Conservation (phyloP, 2,113 vertebrate genomes). For the Pteronura brasiliensis region DNA sequence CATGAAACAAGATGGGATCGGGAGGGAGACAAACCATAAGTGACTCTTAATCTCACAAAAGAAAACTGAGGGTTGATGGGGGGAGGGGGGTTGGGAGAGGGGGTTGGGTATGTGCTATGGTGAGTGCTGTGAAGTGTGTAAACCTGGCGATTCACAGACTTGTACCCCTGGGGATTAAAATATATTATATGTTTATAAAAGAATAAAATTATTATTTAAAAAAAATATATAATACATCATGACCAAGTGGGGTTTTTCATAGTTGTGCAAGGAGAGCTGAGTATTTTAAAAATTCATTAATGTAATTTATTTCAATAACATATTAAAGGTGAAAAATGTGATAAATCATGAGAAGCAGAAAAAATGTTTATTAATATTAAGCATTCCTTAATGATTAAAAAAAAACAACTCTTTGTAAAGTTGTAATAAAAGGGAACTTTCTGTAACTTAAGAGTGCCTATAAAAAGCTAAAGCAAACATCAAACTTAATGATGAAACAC, state of each 20-base stretch:
- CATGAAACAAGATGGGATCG: no score
- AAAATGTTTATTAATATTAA: slow-evolving; percentile 25
- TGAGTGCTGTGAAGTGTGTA: no score
- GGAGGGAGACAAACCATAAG: no score
- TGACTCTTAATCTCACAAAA: no score
- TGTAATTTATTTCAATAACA: background rate
- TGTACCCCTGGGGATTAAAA: no score
- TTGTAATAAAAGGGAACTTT: slow-evolving; percentile 37
- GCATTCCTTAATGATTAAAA: slow-evolving; percentile 13
- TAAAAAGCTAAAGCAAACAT: slow-evolving; percentile 38
- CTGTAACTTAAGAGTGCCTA: background rate
- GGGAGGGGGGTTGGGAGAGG: no score
- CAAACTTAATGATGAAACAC: background rate
- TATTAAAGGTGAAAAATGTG: slow-evolving; percentile 19
- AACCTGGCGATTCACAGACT: no score
- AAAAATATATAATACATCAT: no score
- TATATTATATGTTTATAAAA: no score
- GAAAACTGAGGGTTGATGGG: no score
- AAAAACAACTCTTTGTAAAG: background rate
- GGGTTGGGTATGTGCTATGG: no score
- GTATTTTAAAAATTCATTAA: background rate
- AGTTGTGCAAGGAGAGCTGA: background rate
- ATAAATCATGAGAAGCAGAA: background rate
- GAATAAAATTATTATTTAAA: no score
- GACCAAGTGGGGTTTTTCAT: background rate